These are phyloP conservation scores for Tenualosa thibaudeaui DNA, from an alignment of 2,797 vertebrate genomes.

Conservation along the genomic window DNA sequence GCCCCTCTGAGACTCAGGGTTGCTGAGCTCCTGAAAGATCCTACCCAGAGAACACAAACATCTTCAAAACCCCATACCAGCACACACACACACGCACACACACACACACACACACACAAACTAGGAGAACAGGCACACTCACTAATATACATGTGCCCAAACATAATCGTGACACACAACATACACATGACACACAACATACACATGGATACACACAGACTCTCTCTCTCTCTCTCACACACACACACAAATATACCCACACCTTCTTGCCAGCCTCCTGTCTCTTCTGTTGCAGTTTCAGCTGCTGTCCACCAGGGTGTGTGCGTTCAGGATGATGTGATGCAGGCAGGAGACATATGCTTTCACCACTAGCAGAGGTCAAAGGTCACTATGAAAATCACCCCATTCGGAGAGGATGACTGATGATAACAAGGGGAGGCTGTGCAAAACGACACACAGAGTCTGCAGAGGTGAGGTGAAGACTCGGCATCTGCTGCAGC, in stretches of 20 bases:
- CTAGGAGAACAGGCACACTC: background rate
- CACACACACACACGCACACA: background rate
- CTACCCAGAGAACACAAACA: background rate
- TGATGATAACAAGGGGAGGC: slow-evolving; percentile 5
- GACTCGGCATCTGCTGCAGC: background rate
- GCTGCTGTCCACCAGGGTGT: slow-evolving; percentile 55
- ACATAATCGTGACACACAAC: background rate
- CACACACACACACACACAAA: background rate
- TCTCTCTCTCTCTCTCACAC: background rate
- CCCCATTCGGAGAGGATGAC: background rate
- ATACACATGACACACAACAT: background rate
- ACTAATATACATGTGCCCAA: background rate
- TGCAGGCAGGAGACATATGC: slow-evolving; percentile 14
- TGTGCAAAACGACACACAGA: background rate
- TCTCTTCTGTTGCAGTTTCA: slow-evolving; percentile 40
- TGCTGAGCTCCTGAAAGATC: background rate
- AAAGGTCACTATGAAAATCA: slow-evolving; percentile 33
- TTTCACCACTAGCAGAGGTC: slow-evolving; percentile 20
- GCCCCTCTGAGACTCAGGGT: background rate
- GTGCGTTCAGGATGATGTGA: slow-evolving; percentile 38
- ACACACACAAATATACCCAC: background rate
- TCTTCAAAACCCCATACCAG: background rate
- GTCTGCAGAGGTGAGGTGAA: background rate
- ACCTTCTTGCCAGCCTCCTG: background rate
- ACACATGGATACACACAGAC: background rate